Base-by-base conservation (phyloP, 1,140 invertebrate species). In the Drosophila arawakana region DNA sequence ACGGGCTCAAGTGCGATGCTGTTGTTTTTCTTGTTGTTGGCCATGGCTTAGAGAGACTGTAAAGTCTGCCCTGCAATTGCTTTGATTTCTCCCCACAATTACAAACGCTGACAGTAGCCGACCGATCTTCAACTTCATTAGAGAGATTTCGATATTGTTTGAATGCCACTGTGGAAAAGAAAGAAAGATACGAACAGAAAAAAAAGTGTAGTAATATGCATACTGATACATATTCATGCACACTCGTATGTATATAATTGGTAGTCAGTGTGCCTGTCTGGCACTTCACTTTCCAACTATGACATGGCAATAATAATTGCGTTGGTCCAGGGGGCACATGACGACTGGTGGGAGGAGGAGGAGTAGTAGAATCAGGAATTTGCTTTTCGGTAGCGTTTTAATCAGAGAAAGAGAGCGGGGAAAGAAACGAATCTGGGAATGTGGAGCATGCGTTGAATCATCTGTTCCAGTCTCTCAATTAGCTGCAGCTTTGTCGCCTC, bases 81-180 rank as follows among this genome's bases (percentile, higher is more conserved):
- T 75, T 75, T 75, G 73, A 75, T 75, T 75, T 75, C 73, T 71
- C 73, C 35, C 34, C 55, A 73, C 79, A 81, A 91, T 91, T 91
- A 86, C 72, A 74, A 70, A 57, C 72, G 80, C 82, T 71, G 85
- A 91, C 90, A 91, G 90, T 91, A 91, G 90, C 90, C 49, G 66
- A 76, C 62, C 83, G 76, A 90, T 91, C 90, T 91, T 91, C 90
- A 91, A 90, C 90, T 91, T 91, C 90, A 91, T 91, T 91, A 91
- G 90, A 89, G 86, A 80, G 78, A 86, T 90, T 90, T 83, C 73
- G 78, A 91, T 83, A 90, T 90, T 91, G 75, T 89, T 90, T 84
- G 84, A 90, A 89, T 89, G 84, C 80, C 84, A 89, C 84, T 74
- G 85, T 81, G 76, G 21, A 73, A 54, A 43, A 37, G 34, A 4